These are phyloP conservation scores for Aphelenchoides fujianensis DNA, from an alignment of 1,140 invertebrate species.

Conservation along the genomic window DNA sequence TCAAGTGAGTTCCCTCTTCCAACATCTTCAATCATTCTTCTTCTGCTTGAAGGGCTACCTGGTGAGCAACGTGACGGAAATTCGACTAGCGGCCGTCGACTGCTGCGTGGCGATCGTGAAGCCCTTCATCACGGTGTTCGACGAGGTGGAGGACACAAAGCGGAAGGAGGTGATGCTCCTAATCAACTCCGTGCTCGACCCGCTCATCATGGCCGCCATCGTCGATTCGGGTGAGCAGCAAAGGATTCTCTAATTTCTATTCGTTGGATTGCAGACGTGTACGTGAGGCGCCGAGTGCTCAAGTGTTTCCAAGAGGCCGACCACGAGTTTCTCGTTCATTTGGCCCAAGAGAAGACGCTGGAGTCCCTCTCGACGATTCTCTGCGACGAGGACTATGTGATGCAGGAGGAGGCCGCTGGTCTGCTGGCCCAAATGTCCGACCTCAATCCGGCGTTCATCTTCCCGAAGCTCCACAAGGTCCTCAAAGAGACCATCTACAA, in stretches of 20 bases:
- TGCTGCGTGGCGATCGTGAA: slow-evolving; percentile 84
- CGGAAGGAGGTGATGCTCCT: slow-evolving; percentile 56
- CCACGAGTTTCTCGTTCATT: slow-evolving; percentile 83
- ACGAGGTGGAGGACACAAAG: slow-evolving; percentile 48
- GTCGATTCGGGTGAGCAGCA: slow-evolving; percentile 74
- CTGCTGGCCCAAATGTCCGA: slow-evolving; percentile 84
- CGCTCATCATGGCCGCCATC: slow-evolving; percentile 86
- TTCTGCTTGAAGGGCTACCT: slow-evolving; percentile 80
- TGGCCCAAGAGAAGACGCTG: slow-evolving; percentile 92
- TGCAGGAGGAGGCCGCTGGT: slow-evolving; percentile 85
- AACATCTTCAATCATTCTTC: slow-evolving; percentile 1
- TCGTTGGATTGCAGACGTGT: slow-evolving; percentile 72
- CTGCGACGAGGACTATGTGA: slow-evolving; percentile 96
- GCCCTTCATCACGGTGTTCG: slow-evolving; percentile 70
- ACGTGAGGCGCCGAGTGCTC: slow-evolving; percentile 87
- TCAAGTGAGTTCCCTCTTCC: slow-evolving; percentile 40
- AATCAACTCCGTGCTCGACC: slow-evolving; percentile 73
- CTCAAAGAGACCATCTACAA: slow-evolving; percentile 69
- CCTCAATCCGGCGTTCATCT: slow-evolving; percentile 94
- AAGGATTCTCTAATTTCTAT: slow-evolving; percentile 9
- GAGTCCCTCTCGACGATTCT: slow-evolving; percentile 87
- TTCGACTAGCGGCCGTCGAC: slow-evolving; percentile 86
- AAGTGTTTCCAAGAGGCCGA: slow-evolving; percentile 74
- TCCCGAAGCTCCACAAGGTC: slow-evolving; percentile 88
- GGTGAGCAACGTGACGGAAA: slow-evolving; percentile 83